Percentiles rank a stretch among this genome's conserved stretches.
These are phyloP conservation scores for Sylvilagus floridanus DNA, from an alignment of 2,797 vertebrate genomes.

Conservation along the genomic window DNA sequence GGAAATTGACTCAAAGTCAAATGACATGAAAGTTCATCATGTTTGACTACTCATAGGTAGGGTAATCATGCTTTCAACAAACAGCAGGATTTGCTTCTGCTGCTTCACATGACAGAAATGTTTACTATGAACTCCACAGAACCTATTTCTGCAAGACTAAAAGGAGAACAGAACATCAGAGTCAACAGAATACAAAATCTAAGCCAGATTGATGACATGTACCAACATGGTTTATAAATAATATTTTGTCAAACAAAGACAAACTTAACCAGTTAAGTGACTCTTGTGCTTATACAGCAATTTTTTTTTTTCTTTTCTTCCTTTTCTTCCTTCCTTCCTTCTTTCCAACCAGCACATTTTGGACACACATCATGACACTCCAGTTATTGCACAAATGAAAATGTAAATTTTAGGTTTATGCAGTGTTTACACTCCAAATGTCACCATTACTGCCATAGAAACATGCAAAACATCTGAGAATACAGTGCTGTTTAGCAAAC, in stretches of 20 bases:
- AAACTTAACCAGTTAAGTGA: neutral
- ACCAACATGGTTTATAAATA: slow-evolving; percentile 41
- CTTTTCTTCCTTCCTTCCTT: neutral
- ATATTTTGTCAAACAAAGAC: slow-evolving; percentile 51
- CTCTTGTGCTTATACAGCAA: slow-evolving; percentile 1
- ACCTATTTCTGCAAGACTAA: neutral
- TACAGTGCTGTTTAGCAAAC: slow-evolving; percentile 60
- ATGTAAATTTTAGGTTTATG: slow-evolving; percentile 80
- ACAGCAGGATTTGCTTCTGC: neutral
- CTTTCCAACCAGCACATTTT: slow-evolving; percentile 29
- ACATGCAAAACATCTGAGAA: slow-evolving; percentile 61
- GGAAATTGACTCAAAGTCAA: neutral
- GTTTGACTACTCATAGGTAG: neutral
- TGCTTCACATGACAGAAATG: neutral
- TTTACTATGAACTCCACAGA: neutral
- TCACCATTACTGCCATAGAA: slow-evolving; percentile 54
- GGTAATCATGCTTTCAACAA: neutral
- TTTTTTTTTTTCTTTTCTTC: neutral
- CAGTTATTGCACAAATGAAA: slow-evolving; percentile 75
- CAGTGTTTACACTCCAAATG: slow-evolving; percentile 72
- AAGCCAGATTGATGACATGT: neutral
- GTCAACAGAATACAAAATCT: too few relatives aligned
- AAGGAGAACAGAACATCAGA: neutral
- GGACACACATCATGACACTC: slow-evolving; percentile 36
- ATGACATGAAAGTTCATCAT: slow-evolving; percentile 10